Evolutionary conservation across 1,140 invertebrate genomes (phyloP).

Genomic region (Antheraea pernyi): DNA sequence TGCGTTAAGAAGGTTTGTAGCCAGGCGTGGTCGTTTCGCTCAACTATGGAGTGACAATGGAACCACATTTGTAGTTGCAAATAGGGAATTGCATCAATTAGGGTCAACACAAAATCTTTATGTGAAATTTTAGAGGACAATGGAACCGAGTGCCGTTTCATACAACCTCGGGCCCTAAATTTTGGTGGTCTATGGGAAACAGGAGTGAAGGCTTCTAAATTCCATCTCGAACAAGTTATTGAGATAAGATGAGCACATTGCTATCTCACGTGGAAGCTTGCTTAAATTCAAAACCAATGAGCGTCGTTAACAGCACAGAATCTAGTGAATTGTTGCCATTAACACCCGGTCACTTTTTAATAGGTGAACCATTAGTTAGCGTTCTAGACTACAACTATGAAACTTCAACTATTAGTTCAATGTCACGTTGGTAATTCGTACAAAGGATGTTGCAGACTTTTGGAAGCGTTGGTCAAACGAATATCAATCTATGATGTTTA

Average conservation of each 20-base stretch:
- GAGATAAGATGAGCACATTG: neutral
- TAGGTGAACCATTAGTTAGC: slow-evolving; percentile 32
- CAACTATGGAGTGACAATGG: slow-evolving; percentile 18
- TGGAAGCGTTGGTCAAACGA: slow-evolving; percentile 13
- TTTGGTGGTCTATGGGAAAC: slow-evolving; percentile 12
- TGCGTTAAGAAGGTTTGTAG: slow-evolving; percentile 45
- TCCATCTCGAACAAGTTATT: slow-evolving; percentile 2
- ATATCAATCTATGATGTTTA: neutral
- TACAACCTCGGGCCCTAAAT: slow-evolving; percentile 1
- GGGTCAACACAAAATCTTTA: too few species aligned
- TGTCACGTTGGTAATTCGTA: slow-evolving; percentile 3
- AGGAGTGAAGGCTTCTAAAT: slow-evolving; percentile 1
- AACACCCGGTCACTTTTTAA: slow-evolving; percentile 50
- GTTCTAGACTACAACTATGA: neutral
- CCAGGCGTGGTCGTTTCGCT: slow-evolving; percentile 36
- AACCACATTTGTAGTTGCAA: slow-evolving; percentile 43
- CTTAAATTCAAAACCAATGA: slow-evolving; percentile 15
- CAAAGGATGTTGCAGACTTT: slow-evolving; percentile 2
- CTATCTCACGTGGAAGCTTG: slow-evolving; percentile 8
- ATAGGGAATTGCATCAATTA: slow-evolving; percentile 26
- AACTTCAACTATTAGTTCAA: neutral
- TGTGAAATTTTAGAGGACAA: neutral
- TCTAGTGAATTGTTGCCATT: slow-evolving; percentile 17
- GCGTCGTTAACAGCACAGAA: too few species aligned
- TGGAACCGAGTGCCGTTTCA: slow-evolving; percentile 9